Evolutionary conservation across 2,888 invertebrate genomes (phyloP), one percentile per base, ranked within the genome.

Genomic region (Trichopoda pennipes): DNA sequence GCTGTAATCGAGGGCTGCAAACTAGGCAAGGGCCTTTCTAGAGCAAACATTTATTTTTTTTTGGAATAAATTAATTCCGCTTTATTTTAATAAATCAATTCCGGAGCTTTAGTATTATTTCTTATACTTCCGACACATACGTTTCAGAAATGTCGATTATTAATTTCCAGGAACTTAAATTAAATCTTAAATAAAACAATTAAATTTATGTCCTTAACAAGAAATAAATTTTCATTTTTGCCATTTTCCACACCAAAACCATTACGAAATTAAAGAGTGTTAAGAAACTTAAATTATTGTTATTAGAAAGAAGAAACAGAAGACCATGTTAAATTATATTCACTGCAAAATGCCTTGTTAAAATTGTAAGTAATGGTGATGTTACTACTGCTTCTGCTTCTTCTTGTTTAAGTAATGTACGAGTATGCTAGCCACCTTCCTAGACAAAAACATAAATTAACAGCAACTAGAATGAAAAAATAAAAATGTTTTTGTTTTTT

Each of bases 371-470:
- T 51, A 14, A 14, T 49, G 9, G 12, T 72, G 38, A 3, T 21
- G 16, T 7, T 35, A 9, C 8, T 17, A 10, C 21, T 66, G 3
- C 8, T 28, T 28, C 28, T 63, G 19, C 1, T 35, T 61, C 16
- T 16, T 68, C 16, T 51, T 51, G n/a, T 76, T 66, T n/a, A 44
- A 21, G 9, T 38, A 38, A 12, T 61, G 16, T 42, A n/a, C n/a
- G n/a, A n/a, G n/a, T n/a, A 23, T 73, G 17, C 35, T 42, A 69
- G 44, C 75, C 64, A 75, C 80, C 75, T 70, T 58, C 44, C 74
- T 23, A 74, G 74, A 55, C 75, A 75, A 49, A 32, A 35, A 69
- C 32, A 74, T 51, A 80, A 68, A 68, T 55, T 70, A 63, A 70
- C 69, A 70, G 63, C 17, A 70, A 38, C 49, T 28, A 28, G 28